A percentile compares a stretch with the other conserved stretches of the same genome.
Conservation (phyloP, 2,113 vertebrate genomes). For the Hippotragus niger region DNA sequence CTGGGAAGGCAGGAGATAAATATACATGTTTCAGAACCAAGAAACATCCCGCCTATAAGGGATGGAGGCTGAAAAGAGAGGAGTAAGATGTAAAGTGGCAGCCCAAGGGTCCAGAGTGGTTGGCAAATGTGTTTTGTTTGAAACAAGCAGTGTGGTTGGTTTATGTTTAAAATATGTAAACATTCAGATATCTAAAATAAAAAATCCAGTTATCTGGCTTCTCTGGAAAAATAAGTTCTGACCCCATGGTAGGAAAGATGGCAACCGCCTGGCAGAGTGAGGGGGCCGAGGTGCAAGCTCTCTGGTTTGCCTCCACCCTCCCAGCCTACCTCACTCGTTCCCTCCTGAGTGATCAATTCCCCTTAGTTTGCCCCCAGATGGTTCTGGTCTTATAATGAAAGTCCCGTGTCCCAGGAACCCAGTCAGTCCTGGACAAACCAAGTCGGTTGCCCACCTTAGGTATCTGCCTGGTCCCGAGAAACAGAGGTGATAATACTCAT, state of each 20-base stretch:
- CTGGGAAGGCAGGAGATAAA: neutral
- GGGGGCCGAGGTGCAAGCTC: fast-evolving
- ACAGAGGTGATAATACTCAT: too few species aligned
- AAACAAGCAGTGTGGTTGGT: neutral
- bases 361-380: neutral
- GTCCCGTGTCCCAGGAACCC: neutral
- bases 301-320: neutral
- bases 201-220: neutral
- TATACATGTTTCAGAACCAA: neutral
- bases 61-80: neutral
- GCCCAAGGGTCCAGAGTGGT: fast-evolving
- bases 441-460: fast-evolving
- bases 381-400: neutral
- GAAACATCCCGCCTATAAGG: fast-evolving
- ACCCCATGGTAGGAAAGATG: neutral
- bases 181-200: neutral
- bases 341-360: fast-evolving
- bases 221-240: neutral
- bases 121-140: neutral
- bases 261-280: neutral
- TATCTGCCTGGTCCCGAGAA: neutral
- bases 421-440: neutral
- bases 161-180: neutral
- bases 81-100: fast-evolving
- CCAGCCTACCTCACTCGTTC: too few species aligned